A percentile compares a stretch with the other conserved stretches of the same genome.
These are phyloP conservation scores for Crocidura indochinensis DNA, from an alignment of 2,797 vertebrate species.

Conservation along the genomic window DNA sequence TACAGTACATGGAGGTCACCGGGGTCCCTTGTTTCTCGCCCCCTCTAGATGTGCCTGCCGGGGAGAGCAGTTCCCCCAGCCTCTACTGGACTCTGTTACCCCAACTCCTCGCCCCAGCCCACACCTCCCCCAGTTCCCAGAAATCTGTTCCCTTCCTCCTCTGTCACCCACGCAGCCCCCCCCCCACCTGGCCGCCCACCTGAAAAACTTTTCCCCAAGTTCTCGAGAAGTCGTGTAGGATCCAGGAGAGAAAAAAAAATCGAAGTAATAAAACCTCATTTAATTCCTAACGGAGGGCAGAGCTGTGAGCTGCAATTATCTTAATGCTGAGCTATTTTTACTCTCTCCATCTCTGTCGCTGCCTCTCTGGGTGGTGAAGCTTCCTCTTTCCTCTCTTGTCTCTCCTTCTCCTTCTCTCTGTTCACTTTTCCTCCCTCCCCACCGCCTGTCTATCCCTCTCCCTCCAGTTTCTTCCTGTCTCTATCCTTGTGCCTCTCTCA, in stretches of 20 bases:
- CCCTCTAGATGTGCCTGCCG: background rate
- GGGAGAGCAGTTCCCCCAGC: background rate
- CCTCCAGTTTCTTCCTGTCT: background rate
- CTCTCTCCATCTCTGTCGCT: slow-evolving; percentile 83
- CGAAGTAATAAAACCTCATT: slow-evolving; percentile 90
- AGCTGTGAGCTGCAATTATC: slow-evolving; percentile 87
- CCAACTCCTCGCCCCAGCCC: background rate
- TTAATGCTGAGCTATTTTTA: slow-evolving; percentile 91
- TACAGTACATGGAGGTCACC: slow-evolving; percentile 66
- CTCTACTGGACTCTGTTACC: background rate
- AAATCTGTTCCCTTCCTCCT: slow-evolving; percentile 63
- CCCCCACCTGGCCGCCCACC: slow-evolving; percentile 82
- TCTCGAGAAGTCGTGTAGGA: slow-evolving; percentile 86
- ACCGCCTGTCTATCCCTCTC: slow-evolving; percentile 21
- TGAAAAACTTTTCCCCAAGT: slow-evolving; percentile 86
- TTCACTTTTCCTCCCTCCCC: background rate
- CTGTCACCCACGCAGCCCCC: slow-evolving; percentile 73
- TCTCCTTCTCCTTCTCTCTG: slow-evolving; percentile 59
- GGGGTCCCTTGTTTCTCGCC: slow-evolving; percentile 30
- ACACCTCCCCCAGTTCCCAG: slow-evolving; percentile 47
- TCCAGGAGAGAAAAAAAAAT: slow-evolving; percentile 84
- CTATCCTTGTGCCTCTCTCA: background rate
- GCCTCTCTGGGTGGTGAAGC: slow-evolving; percentile 69
- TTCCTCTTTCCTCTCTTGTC: slow-evolving; percentile 68
- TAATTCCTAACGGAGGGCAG: slow-evolving; percentile 88